phyloP scores from a whole-genome alignment of 1,140 invertebrate genomes.

The Belonocnema kinseyi region DNA sequence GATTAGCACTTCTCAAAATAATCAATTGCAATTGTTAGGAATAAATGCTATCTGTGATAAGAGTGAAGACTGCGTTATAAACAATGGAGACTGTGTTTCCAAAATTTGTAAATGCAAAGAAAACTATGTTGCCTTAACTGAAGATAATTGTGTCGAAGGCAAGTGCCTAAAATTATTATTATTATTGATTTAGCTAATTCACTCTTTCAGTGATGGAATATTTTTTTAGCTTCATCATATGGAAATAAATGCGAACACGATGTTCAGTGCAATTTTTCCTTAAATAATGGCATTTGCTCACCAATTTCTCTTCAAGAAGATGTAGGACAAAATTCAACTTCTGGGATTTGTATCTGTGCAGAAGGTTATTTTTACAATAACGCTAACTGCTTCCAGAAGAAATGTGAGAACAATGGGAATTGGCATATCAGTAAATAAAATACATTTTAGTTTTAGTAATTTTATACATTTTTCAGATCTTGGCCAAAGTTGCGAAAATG shows the following conservation, averaged over 20 bases:
- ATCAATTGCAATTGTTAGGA: not conserved
- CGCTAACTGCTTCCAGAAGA: conserved; percentile 5
- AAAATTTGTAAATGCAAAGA: not conserved
- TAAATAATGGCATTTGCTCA: conserved; percentile 20
- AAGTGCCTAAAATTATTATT: not conserved
- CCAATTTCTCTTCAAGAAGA: not conserved
- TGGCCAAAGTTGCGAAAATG: not conserved
- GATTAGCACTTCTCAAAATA: not conserved
- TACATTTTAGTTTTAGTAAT: not conserved
- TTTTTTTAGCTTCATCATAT: conserved; percentile 11
- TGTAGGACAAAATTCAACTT: conserved; percentile 1
- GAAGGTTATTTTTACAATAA: conserved; percentile 1
- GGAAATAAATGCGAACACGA: conserved; percentile 22
- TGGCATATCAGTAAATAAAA: not conserved
- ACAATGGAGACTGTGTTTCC: not conserved
- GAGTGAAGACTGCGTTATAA: not conserved
- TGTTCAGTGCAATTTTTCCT: not conserved
- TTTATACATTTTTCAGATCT: not conserved
- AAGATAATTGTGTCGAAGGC: not conserved
- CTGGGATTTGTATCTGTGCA: conserved; percentile 11
- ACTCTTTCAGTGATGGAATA: not conserved
- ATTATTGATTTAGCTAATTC: not conserved
- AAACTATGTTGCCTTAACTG: conserved; percentile 1
- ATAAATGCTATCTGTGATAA: not conserved
- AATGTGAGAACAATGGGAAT: not conserved